Conservation (phyloP, 1,140 invertebrate species). For the Battus philenor region DNA sequence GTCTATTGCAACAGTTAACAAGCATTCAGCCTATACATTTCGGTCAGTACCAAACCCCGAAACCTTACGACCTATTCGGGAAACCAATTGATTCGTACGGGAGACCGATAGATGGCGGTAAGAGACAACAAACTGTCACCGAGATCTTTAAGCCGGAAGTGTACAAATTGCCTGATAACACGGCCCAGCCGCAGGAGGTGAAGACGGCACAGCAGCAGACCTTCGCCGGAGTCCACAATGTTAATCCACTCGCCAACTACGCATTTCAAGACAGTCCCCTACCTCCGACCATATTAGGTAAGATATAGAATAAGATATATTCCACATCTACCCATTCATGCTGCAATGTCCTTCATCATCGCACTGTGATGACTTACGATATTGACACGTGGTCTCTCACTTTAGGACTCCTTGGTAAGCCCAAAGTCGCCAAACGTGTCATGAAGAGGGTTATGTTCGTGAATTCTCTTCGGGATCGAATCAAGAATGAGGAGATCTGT, state of each 20-base stretch:
- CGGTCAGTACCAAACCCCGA: constrained; percentile 51
- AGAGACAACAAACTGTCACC: constrained; percentile 37
- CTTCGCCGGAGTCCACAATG: constrained; percentile 22
- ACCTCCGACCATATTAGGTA: constrained; percentile 68
- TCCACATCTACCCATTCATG: too few relatives aligned
- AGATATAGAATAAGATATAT: too few relatives aligned
- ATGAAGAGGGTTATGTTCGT: too few relatives aligned
- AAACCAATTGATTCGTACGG: constrained; percentile 51
- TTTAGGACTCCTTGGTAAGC: too few relatives aligned
- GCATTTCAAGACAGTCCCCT: constrained; percentile 53
- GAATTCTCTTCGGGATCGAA: too few relatives aligned
- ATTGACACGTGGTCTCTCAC: too few relatives aligned
- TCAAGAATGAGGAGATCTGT: too few relatives aligned
- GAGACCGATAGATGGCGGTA: constrained; percentile 37
- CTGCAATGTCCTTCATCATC: too few relatives aligned
- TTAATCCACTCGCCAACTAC: constrained; percentile 48
- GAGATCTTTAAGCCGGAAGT: constrained; percentile 64
- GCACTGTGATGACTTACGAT: too few relatives aligned
- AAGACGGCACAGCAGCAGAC: constrained; percentile 58
- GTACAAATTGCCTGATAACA: constrained; percentile 51
- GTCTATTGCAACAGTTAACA: constrained; percentile 53
- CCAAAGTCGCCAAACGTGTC: too few relatives aligned
- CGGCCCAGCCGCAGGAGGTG: constrained; percentile 51
- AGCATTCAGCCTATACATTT: constrained; percentile 60
- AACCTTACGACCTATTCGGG: constrained; percentile 51